A percentile compares a stretch with the other conserved stretches of the same genome.
These are phyloP conservation scores for Monochamus saltuarius DNA, from an alignment of 1,140 invertebrate genomes.

Conservation along the genomic window DNA sequence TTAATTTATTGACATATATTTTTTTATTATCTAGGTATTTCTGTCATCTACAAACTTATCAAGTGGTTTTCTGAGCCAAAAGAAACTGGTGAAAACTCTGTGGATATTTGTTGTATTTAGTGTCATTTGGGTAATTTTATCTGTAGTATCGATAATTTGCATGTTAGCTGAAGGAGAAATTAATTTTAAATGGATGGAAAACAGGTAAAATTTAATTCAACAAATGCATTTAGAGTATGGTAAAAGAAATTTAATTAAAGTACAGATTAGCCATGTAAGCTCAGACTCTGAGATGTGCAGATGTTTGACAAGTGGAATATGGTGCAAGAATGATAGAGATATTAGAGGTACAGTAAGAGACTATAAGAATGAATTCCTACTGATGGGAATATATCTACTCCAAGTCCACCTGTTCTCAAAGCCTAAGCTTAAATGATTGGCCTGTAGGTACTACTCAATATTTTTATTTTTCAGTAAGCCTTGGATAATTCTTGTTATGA, in stretches of 20 bases:
- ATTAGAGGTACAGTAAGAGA: too few relatives aligned
- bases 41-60: slow-evolving; percentile 65
- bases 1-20: slow-evolving; percentile 6
- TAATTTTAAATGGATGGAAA: slow-evolving; percentile 64
- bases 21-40: slow-evolving; percentile 60
- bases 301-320: too few relatives aligned
- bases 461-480: slow-evolving; percentile 53
- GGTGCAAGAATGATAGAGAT: too few relatives aligned
- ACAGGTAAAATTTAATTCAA: slow-evolving; percentile 48
- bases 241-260: too few relatives aligned
- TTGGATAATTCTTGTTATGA: slow-evolving; percentile 55
- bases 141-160: slow-evolving; percentile 64
- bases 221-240: too few relatives aligned
- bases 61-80: slow-evolving; percentile 64
- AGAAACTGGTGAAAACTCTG: slow-evolving; percentile 64
- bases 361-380: too few relatives aligned
- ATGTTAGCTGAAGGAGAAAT: slow-evolving; percentile 65
- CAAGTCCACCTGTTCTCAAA: too few relatives aligned
- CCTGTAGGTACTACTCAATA: too few relatives aligned
- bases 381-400: slow-evolving; percentile 5
- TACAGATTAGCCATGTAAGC: too few relatives aligned
- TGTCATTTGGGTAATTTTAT: slow-evolving; percentile 66
- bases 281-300: too few relatives aligned
- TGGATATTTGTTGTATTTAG: slow-evolving; percentile 72
- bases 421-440: too few relatives aligned